Base-by-base conservation (phyloP, 1,140 invertebrate genomes). In the Dryas iulia region DNA sequence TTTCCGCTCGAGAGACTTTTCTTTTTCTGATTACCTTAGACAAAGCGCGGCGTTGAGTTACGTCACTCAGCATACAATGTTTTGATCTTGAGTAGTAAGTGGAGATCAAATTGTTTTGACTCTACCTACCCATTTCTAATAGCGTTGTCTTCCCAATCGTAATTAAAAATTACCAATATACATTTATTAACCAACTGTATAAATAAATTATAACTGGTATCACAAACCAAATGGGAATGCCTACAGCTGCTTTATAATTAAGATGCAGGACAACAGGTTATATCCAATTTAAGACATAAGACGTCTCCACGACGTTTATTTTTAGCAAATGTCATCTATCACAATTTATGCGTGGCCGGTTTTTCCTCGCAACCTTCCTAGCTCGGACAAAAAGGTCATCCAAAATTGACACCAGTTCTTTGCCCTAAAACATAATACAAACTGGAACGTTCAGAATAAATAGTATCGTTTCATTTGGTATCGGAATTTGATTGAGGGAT, bases 401-500 rank as follows among this genome's bases (percentile, higher is more conserved):
- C 14, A 47, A 18, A 47, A 47, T 47, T 47, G 18, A 47, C 39
- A 47, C 33, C 39, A 47, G n/a, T 6, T 47, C 10, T n/a, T 47
- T 47, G 6, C 26, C 2, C 26, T 3, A 28, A 28, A 28, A 28
- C 21, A 18, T 47, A 47, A 21, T 18, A 47, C n/a, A 21, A 21
- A 47, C 14, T 21, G 8, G 6, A 31, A 59, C 26, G 39, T 12
- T 63, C 65, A 61, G 65, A 71, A 71, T 71, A 64, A 52, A 74
- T 65, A 53, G 65, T 66, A 54, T 65, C 62, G 59, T 60, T 61
- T 56, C 61, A 59, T 59, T 70, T 59, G 63, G 61, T 71, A 71
- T 64, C 70, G 69, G 59, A 65, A 68, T 65, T 74, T 66, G 69
- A 74, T 74, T 53, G 69, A 67, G 63, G 66, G 71, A 73, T 69